Evolutionary conservation across 2,888 invertebrate genomes (phyloP), one percentile per base, ranked within the genome.

Genomic region (Sarcophaga variegata): DNA sequence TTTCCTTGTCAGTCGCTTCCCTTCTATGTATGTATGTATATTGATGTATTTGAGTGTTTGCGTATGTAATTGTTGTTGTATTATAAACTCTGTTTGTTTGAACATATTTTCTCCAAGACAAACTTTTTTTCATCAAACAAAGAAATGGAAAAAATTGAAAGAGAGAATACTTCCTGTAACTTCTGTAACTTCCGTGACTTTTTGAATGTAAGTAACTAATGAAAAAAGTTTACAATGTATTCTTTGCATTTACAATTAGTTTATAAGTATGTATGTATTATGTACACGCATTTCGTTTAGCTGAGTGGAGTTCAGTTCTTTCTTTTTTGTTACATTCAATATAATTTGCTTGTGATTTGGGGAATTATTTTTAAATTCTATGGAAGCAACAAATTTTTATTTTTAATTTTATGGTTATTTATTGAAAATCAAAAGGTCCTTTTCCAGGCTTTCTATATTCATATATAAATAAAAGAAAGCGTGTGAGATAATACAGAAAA

Each of bases 151-250:
- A 37, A 37, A 37, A 37, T 37, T 37, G 10, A 37, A 37, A 37
- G 37, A 37, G 37, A 37, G 37, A 75, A 79, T 79, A 72, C 75
- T 82, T 85, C 85, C 78, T 79, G 70, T 62, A 45, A 71, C 37
- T 37, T 37, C 37, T 10, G 37, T 2, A 37, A 37, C 37, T 37
- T 37, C 37, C 37, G 37, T 49, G 79, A 83, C 71, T 86, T 83
- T 83, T 75, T 82, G 75, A 82, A 86, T 83, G 82, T 86, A 37
- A 37, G 37, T 37, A 75, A 79, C 86, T 79, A 86, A 83, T 83
- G 82, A 86, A 86, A 86, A 79, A 86, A 86, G 86, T 86, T 86
- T 86, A 67, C 70, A 83, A 70, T 82, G 59, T 85, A 69, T 85
- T 79, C 49, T 75, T 82, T 82, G 85, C 74, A 85, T 85, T 78